phyloP scores from a whole-genome alignment of 2,113 vertebrate species.

The Psilopsiagon aurifrons region DNA sequence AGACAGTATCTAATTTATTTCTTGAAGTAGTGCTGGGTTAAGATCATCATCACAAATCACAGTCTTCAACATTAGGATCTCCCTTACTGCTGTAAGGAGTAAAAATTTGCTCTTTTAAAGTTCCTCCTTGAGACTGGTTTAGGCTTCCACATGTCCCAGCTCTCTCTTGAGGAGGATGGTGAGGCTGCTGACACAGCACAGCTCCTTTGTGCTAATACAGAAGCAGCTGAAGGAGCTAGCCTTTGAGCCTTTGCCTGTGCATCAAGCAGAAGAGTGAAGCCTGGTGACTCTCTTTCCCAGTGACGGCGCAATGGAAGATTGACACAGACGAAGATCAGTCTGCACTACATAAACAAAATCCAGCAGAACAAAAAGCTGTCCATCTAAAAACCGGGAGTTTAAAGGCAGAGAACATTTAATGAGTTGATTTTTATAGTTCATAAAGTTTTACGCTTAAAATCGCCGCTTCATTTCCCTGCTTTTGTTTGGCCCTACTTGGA shows the following conservation, averaged over 20 bases:
- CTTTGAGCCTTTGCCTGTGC: not conserved
- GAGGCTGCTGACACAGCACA: not conserved
- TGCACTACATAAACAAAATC: not conserved
- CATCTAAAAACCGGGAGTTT: not conserved
- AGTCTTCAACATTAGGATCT: not conserved
- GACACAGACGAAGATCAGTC: not conserved
- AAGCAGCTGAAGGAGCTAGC: not conserved
- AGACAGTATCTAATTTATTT: conserved; percentile 41
- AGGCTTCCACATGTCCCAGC: not conserved
- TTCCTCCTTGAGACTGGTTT: not conserved
- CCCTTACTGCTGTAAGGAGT: not conserved
- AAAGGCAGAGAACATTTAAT: not conserved
- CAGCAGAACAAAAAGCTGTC: not conserved
- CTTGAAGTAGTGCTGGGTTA: conserved; percentile 15
- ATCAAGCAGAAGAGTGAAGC: not conserved
- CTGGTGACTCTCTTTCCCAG: not conserved
- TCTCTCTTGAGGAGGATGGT: not conserved
- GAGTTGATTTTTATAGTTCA: not conserved
- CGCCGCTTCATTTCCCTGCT: not conserved
- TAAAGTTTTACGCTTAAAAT: not conserved
- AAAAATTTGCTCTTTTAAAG: not conserved
- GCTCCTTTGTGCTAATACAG: not conserved
- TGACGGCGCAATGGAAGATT: not conserved
- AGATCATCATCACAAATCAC: conserved; percentile 45
- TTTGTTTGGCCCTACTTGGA: not conserved